These are phyloP conservation scores for Larimichthys polyactis DNA, from an alignment of 2,113 vertebrate species.

Conservation along the genomic window DNA sequence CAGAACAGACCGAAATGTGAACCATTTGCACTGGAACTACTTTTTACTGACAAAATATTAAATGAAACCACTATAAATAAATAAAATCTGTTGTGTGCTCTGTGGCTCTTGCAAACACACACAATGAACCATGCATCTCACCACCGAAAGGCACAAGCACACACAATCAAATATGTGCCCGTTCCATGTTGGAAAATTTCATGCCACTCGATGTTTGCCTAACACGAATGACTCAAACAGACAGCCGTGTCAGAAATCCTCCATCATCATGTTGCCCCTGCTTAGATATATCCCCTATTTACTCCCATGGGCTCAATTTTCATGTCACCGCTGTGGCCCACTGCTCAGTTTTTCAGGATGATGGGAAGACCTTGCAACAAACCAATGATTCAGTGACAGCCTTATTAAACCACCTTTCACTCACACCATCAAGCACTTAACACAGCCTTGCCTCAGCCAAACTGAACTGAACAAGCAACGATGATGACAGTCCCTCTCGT, in stretches of 20 bases:
- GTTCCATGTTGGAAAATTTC: conserved; percentile 13
- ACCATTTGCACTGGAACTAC: neutral
- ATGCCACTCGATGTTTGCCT: conserved; percentile 6
- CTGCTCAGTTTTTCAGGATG: neutral
- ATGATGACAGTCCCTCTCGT: conserved; percentile 13
- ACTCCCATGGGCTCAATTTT: conserved; percentile 16
- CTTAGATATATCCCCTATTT: neutral
- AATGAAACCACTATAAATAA: no score
- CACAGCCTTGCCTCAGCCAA: conserved; percentile 7
- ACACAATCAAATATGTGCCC: neutral
- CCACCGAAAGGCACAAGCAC: neutral
- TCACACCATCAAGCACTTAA: conserved; percentile 27
- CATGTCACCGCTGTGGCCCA: neutral
- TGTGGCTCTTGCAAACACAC: conserved; percentile 4
- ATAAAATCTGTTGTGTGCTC: neutral
- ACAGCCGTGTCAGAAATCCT: conserved; percentile 3
- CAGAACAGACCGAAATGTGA: neutral
- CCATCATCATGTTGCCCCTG: neutral
- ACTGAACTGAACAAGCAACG: conserved; percentile 51
- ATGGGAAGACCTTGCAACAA: conserved; percentile 40
- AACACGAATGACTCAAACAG: conserved; percentile 11
- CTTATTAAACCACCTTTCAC: conserved; percentile 36
- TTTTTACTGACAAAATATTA: conserved; percentile 6
- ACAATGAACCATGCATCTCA: conserved; percentile 1
- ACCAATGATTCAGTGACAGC: conserved; percentile 22